Base-by-base conservation (phyloP, 37 sponge, comb jelly and placozoan species). In the Cladorhizidae sp. region DNA sequence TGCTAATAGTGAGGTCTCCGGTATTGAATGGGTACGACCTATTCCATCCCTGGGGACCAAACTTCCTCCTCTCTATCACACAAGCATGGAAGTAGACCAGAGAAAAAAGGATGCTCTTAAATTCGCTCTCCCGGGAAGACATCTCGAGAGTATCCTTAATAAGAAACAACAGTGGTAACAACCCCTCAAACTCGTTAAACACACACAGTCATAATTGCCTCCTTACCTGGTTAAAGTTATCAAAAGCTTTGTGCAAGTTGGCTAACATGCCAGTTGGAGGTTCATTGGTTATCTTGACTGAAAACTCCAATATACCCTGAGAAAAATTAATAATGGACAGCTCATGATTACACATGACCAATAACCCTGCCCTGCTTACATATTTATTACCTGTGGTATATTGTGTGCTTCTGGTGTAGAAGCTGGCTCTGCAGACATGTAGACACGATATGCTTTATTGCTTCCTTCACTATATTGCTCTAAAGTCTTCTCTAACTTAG, bases 11-110 rank as follows among this genome's bases (percentile, higher is more conserved):
- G 65, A 98, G 93, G 77, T 98, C 99, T 20, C 99, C 99, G 55
- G 91, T 95, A 91, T 95, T 98, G 94, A 82, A 98, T 20, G 99
- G 99, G 67, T 98, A 98, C 40, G 90, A 85, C 5, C 99, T 64
- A 69, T 98, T 98, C 99, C 99, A 98, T 0, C 99, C 99, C 57
- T 98, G 99, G 21, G 99, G 96, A 32, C 99, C 99, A 85, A 98
- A 98, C 86, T 98, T 98, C 43, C 99, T 86, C 67, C 99, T 79
- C 84, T 98, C 99, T 22, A 90, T 88, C 57, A 98, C 93, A 51
- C 85, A 89, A 62, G 99, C 99, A 89, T 98, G 99, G 88, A 98
- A 98, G 84, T 98, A 98, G 74, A 93, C 87, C 40, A 98, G 97
- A 1, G 99, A 91, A 70, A 92, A 87, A 39, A 96, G 81, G 40